Base-by-base conservation (phyloP, 2,888 invertebrate genomes). In the Caenorhabditis imperialis region DNA sequence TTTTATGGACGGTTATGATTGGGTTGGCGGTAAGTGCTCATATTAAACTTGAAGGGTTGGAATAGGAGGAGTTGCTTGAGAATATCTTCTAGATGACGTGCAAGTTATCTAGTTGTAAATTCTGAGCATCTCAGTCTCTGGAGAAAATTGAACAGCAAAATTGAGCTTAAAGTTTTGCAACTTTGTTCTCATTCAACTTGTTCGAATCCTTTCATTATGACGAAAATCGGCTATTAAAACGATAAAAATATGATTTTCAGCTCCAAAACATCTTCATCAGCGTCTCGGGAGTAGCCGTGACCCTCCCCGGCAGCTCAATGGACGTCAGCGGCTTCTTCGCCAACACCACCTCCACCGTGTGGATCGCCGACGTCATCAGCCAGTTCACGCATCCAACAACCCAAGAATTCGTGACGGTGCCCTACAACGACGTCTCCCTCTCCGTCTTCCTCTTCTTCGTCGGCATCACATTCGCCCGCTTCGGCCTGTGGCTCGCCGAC, bases 401-500 rank as follows among this genome's bases (percentile, higher is more conserved):
- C 18, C 40, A 63, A 10, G 42, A 63, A 22, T 45, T n/a, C 2
- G 12, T 42, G 1, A 1, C 23, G 23, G 18, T 75, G 8, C 53
- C 74, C 0, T 67, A 70, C 27, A 50, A 10, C 2, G 25, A 63
- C 8, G 45, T 74, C 8, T 47, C 81, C n/a, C 20, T 75, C 0
- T 67, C 78, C n/a, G 75, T 85, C n/a, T 22, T 79, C 16, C 51
- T 84, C 20, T 86, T 85, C 73, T 86, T 86, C 55, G n/a, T 79
- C n/a, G 86, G 86, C 18, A 82, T 86, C 54, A 84, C 81, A 3
- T 38, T 75, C 2, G 85, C 86, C 1, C 53, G 86, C 40, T 81
- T 75, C 38, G 81, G 85, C 12, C 75, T 85, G 10, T 85, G 85
- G 85, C 71, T 85, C 14, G 82, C 84, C 3, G 85, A 85, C 42